These are phyloP conservation scores for Sympetrum striolatum DNA, from an alignment of 2,888 invertebrate genomes.

Conservation along the genomic window DNA sequence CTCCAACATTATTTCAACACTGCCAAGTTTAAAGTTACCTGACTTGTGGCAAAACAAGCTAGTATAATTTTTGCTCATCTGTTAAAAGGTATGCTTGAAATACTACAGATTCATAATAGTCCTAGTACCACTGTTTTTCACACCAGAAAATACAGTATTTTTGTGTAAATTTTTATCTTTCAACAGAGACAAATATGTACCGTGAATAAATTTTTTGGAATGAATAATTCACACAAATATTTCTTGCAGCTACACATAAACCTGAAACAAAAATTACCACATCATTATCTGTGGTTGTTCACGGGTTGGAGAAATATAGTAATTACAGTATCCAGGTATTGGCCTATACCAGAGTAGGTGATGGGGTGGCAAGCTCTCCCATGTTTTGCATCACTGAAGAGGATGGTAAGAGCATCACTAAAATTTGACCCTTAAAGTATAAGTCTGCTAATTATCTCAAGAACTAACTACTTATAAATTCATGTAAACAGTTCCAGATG, in stretches of 20 bases:
- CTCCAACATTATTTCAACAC: too few species aligned
- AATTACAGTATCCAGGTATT: conserved; percentile 83
- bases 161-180: neutral
- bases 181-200: neutral
- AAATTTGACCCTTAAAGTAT: neutral
- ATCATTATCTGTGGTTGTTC: conserved; percentile 72
- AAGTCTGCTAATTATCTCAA: neutral
- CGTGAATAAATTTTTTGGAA: neutral
- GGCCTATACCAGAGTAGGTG: conserved; percentile 80
- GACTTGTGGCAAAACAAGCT: too few species aligned
- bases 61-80: too few species aligned
- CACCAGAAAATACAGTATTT: neutral
- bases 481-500: conserved; percentile 58
- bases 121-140: too few species aligned
- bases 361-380: conserved; percentile 72
- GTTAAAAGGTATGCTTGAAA: too few species aligned
- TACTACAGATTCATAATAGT: too few species aligned
- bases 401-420: conserved; percentile 65
- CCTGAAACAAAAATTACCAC: conserved; percentile 66
- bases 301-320: conserved; percentile 75
- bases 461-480: neutral
- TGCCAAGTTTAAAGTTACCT: too few species aligned
- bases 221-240: neutral
- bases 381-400: conserved; percentile 79
- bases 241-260: conserved; percentile 45